These are phyloP conservation scores for Gonioctena quinquepunctata DNA, from an alignment of 1,140 invertebrate genomes.

Conservation along the genomic window DNA sequence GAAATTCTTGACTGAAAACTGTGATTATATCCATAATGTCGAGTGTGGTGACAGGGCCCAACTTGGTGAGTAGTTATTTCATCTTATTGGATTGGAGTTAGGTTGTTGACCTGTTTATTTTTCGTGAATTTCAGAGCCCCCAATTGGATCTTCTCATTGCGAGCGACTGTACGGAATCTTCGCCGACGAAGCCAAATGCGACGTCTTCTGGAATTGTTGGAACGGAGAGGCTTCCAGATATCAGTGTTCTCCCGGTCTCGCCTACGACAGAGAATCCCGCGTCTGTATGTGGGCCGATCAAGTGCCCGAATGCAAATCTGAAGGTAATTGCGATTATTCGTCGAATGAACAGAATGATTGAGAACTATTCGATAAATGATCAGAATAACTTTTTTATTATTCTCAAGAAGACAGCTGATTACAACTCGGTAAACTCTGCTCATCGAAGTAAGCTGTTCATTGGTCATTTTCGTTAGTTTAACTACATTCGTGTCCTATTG, in stretches of 20 bases:
- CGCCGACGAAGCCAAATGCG: slow-evolving; percentile 84
- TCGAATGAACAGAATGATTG: background rate
- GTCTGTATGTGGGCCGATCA: slow-evolving; percentile 96
- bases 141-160: slow-evolving; percentile 85
- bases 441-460: no score
- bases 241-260: slow-evolving; percentile 90
- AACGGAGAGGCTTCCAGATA: slow-evolving; percentile 91
- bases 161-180: slow-evolving; percentile 90
- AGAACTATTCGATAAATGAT: background rate
- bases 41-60: slow-evolving; percentile 87
- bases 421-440: no score
- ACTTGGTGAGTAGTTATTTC: slow-evolving; percentile 71
- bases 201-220: slow-evolving; percentile 96
- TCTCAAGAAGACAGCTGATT: no score
- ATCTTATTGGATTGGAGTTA: no score
- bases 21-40: slow-evolving; percentile 94
- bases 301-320: slow-evolving; percentile 86
- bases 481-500: no score
- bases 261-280: slow-evolving; percentile 88
- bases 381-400: no score
- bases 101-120: no score
- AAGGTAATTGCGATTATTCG: slow-evolving; percentile 63
- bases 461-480: no score
- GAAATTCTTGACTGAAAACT: slow-evolving; percentile 91
- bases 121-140: slow-evolving; percentile 72